Base-by-base conservation (phyloP, 2,888 invertebrate species). In the Pecten maximus region DNA sequence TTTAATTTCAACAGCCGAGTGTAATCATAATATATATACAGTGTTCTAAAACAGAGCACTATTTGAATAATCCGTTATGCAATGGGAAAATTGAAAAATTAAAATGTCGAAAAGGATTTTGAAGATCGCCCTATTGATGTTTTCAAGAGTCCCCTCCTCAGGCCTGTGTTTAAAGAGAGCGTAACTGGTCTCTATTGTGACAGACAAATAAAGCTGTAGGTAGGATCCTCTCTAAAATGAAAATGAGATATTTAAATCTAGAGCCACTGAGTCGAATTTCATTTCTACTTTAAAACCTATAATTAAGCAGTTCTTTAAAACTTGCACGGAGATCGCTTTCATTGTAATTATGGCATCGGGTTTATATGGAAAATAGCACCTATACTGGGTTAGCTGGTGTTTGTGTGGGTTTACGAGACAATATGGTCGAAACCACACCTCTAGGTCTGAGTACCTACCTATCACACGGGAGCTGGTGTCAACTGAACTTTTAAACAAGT, bases 301-400 rank as follows among this genome's bases (percentile, higher is more conserved):
- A 28, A 74, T 74, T 74, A 74, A 74, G 74, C 28, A 74, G 74
- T 74, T 28, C 74, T 74, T 74, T 74, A 74, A 74, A 74, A 74
- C 74, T 74, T 74, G 74, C 74, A 74, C 35, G 74, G 74, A 74
- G 74, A 74, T 74, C 74, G 74, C 35, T 74, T 74, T 74, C 74
- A 74, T 74, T 74, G 74, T 74, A 74, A 74, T 74, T 74, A 74
- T 74, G 35, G 74, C 74, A 74, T 74, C 74, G 74, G 74, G 35
- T 74, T 35, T 74, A 35, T 74, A 35, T 6, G 28, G 74, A 74
- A n/a, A 54, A 74, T 74, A 74, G 28, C 74, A 74, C 74, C 74
- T 74, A 74, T 6, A 0, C 35, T 35, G 28, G 10, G 23, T 23
- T 35, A 10, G 74, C 35, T 35, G n/a, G 60, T 60, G 60, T 60